Base-by-base conservation (phyloP, 2,797 vertebrate genomes). In the Alosa sapidissima region DNA sequence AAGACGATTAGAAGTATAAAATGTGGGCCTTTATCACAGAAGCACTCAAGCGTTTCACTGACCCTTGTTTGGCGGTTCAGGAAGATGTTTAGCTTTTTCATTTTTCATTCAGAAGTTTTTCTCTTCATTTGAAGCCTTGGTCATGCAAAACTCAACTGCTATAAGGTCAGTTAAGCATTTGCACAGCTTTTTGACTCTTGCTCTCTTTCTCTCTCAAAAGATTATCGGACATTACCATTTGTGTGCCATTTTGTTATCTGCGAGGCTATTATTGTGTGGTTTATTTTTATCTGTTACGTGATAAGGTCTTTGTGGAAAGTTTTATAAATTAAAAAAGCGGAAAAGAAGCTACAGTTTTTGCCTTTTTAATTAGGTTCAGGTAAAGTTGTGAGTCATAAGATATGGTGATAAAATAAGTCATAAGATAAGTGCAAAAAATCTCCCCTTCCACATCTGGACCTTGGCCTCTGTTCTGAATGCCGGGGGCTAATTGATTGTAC, bases 11-110 rank as follows among this genome's bases (percentile, higher is more conserved):
- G 86, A 85, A 45, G 84, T 48, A 52, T 58, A 28, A 55, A 41
- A 51, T 81, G 78, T 65, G 84, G 83, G 82, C 41, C 55, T 86
- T 87, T 89, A 90, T 89, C 89, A 58, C 48, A 8, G 84, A 13
- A 65, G 81, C 81, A 72, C 84, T 87, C 68, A 49, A 81, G 81
- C 85, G 51, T 68, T 78, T 10, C 51, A 21, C 60, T 88, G 87
- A 85, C 83, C 87, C 86, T 82, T 72, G 62, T 41, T 49, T 45
- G 58, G 81, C 9, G 4, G 41, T 47, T 3, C 19, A 21, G 36
- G 54, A 55, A 55, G 8, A 4, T 13, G 28, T 14, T 28, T 11
- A 5, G 6, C 19, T 58, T 58, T 9, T 6, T 24, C 5, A 36
- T 58, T 58, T 9, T 6, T 24, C 5, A 36, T 72, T 7, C 24